A percentile compares a stretch with the other conserved stretches of the same genome.
These are phyloP conservation scores for Momotus momota DNA, from an alignment of 2,797 vertebrate genomes.

Conservation along the genomic window DNA sequence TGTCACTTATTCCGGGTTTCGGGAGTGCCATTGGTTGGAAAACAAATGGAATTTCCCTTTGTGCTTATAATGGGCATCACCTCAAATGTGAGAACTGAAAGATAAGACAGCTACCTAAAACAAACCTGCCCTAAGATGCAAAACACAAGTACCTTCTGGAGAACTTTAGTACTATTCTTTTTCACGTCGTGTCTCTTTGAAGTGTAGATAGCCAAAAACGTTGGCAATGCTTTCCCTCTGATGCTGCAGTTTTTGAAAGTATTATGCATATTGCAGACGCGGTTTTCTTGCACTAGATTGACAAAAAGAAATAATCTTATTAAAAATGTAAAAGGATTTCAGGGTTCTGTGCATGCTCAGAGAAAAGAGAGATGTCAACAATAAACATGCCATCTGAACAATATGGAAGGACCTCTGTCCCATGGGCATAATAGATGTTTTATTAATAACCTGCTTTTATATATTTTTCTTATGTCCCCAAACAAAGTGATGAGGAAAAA, in stretches of 20 bases:
- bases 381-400: constrained; percentile 74
- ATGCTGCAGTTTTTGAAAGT: constrained; percentile 60
- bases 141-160: constrained; percentile 16
- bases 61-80: background rate
- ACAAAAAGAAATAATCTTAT: constrained; percentile 73
- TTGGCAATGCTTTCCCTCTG: constrained; percentile 49
- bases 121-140: background rate
- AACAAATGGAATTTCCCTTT: background rate
- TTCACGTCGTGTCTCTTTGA: constrained; percentile 6
- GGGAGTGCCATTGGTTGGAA: fast-evolving
- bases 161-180: background rate
- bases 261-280: constrained; percentile 68
- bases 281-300: constrained; percentile 61
- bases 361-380: constrained; percentile 75
- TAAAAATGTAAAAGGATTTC: constrained; percentile 79
- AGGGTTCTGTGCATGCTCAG: constrained; percentile 71
- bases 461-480: constrained; percentile 65
- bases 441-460: constrained; percentile 74
- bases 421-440: constrained; percentile 70
- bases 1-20: background rate
- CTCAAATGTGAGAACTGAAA: background rate
- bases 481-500: background rate
- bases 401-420: constrained; percentile 70
- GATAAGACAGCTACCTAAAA: constrained; percentile 19
- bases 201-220: constrained; percentile 38